These are phyloP conservation scores for Tapirus terrestris DNA, from an alignment of 2,113 vertebrate species.

Conservation along the genomic window DNA sequence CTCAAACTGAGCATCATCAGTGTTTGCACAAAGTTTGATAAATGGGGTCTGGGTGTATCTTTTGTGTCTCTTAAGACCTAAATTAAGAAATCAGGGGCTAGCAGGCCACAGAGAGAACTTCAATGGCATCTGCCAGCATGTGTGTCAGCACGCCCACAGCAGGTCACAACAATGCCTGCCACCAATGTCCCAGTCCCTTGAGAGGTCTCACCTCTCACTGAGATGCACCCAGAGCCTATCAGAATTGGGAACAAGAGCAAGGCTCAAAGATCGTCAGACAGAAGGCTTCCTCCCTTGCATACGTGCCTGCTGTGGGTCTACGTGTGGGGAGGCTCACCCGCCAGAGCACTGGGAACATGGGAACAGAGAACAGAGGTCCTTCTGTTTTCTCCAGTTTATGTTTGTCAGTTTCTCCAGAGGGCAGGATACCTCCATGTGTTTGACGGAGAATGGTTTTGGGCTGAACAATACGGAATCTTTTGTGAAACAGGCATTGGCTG, in stretches of 20 bases:
- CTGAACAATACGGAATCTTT: constrained; percentile 7
- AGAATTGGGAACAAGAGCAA: neutral
- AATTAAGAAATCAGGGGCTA: neutral
- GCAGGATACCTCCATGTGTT: neutral
- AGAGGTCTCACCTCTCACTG: too few relatives aligned
- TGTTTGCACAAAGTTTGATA: neutral
- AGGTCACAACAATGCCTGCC: too few relatives aligned
- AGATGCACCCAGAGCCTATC: too few relatives aligned
- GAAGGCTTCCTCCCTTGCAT: neutral
- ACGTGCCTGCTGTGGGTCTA: neutral
- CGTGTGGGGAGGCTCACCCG: neutral
- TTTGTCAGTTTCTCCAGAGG: neutral
- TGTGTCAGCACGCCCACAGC: too few relatives aligned
- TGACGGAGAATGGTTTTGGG: constrained; percentile 47
- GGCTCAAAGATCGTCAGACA: neutral
- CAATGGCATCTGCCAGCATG: too few relatives aligned
- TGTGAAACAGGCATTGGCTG: neutral
- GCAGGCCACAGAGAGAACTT: too few relatives aligned
- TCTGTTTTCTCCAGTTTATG: neutral
- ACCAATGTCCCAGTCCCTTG: too few relatives aligned
- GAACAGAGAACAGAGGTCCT: neutral
- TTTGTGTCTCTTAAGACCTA: neutral
- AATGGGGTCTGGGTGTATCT: neutral
- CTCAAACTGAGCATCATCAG: neutral
- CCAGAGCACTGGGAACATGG: neutral